A percentile compares a stretch with the other conserved stretches of the same genome.
phyloP scores from a whole-genome alignment of 2,113 vertebrate species.

The Balaeniceps rex region DNA sequence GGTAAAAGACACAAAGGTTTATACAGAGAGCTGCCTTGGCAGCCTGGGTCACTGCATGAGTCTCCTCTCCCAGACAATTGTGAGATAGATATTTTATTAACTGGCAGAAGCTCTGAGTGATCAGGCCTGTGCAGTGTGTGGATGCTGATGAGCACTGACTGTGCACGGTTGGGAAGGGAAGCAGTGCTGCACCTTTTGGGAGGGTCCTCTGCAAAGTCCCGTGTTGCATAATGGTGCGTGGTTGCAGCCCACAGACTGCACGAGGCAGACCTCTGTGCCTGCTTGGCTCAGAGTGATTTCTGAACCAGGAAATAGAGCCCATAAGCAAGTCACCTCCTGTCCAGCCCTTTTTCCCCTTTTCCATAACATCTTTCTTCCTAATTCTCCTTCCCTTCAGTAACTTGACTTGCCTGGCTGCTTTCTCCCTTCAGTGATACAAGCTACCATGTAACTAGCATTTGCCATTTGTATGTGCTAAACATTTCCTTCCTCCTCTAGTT shows the following conservation, averaged over 20 bases:
- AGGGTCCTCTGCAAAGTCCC: background rate
- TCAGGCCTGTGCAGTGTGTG: background rate
- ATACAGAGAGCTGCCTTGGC: background rate
- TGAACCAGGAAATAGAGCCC: background rate
- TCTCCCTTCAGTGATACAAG: background rate
- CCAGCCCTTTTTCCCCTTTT: background rate
- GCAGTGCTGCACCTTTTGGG: background rate
- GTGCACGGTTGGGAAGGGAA: background rate
- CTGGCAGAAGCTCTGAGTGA: background rate
- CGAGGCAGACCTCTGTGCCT: background rate
- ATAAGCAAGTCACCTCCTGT: background rate
- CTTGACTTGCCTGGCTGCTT: background rate
- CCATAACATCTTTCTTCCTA: background rate
- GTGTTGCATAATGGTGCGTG: rapidly evolving
- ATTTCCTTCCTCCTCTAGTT: background rate
- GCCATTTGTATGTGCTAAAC: background rate
- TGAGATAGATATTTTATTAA: background rate
- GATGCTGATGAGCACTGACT: background rate
- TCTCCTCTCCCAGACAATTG: background rate
- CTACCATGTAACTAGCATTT: background rate
- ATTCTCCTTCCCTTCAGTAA: background rate
- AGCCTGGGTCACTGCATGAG: background rate
- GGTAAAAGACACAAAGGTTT: background rate
- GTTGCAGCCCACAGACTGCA: background rate
- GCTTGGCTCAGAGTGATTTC: background rate